These are phyloP conservation scores for Melanotaenia parkinsoni DNA, from an alignment of 2,797 vertebrate genomes.

Conservation along the genomic window DNA sequence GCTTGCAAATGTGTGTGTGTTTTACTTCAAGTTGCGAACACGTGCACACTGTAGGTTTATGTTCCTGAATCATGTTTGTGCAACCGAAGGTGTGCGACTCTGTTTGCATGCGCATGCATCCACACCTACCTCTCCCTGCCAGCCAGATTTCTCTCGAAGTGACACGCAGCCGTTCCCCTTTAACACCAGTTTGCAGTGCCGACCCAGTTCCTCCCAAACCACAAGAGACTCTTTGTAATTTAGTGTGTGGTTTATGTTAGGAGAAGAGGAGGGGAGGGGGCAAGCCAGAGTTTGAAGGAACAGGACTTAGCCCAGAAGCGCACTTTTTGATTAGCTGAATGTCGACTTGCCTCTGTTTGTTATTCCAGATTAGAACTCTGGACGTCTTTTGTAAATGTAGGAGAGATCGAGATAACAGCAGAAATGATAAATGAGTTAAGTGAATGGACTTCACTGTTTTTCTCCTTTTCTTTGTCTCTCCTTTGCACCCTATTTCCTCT, in stretches of 20 bases:
- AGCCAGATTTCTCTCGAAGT: conserved; percentile 59
- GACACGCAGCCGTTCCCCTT: conserved; percentile 44
- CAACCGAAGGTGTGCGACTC: conserved; percentile 11
- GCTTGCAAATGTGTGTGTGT: conserved; percentile 49
- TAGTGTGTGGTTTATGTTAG: conserved; percentile 75
- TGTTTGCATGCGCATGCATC: conserved; percentile 23
- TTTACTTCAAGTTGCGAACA: conserved; percentile 16
- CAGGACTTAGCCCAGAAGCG: conserved; percentile 27
- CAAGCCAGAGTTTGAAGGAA: conserved; percentile 37
- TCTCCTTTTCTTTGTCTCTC: conserved; percentile 11
- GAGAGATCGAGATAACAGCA: conserved; percentile 27
- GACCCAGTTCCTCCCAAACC: conserved; percentile 69
- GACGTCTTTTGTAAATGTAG: conserved; percentile 26
- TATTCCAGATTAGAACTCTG: conserved; percentile 45
- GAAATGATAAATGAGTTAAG: conserved; percentile 29
- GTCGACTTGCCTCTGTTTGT: conserved; percentile 40
- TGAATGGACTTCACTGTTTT: conserved; percentile 18
- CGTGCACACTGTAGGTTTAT: conserved; percentile 12
- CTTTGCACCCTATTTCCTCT: neutral
- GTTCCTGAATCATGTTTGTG: conserved; percentile 9
- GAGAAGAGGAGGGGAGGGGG: conserved; percentile 41
- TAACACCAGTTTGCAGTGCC: conserved; percentile 44
- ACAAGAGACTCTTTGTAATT: conserved; percentile 80
- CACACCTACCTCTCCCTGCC: conserved; percentile 56
- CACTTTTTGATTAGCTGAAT: conserved; percentile 48